Base-by-base conservation (phyloP, 2,113 vertebrate genomes). In the Corvus cornix region DNA sequence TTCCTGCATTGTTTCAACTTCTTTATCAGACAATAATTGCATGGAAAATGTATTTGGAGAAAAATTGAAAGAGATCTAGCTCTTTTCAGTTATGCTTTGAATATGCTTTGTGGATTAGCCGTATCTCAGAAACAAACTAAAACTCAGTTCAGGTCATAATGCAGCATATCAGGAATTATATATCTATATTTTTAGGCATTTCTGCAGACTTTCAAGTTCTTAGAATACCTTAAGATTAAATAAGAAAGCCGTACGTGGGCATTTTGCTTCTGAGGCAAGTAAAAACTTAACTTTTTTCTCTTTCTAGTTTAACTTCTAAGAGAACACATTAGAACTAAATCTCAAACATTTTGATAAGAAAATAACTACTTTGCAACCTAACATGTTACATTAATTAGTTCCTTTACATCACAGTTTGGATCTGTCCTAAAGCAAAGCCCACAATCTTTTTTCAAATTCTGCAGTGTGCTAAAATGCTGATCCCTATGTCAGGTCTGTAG, bases 1-100 rank as follows among this genome's bases (percentile, higher is more conserved):
- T 22, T 72, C n/a, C 69, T 63, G 53, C 1, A 0, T 28, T 31
- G 26, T n/a, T 77, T 77, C 48, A 37, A 48, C 0, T 2, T 13
- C 23, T 67, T 76, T 49, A 30, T 81, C 48, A 62, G 41, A 17
- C 6, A n/a, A 21, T 24, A 67, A 63, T 21, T 75, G 26, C 33
- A 67, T 19, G 16, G n/a, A 72, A 43, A n/a, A 67, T 67, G 22
- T 51, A 44, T 49, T 49, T 87, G 14, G 35, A 56, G 20, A 20
- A 2, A 66, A 80, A 75, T 1, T 70, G 51, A 87, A 66, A 70
- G 51, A 75, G 4, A 2, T 20, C 24, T 64, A 19, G 51, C 5
- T 44, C 7, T 60, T 55, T 46, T n/a, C 33, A 55, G 16, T 4
- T 56, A 3, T 75, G 41, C 6, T 66, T 60, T 84, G 28, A 68